Evolutionary conservation across 92 coral and sea anemone species (phyloP), one percentile per base, ranked within the genome.

Genomic region (Palythoa caribaeorum): DNA sequence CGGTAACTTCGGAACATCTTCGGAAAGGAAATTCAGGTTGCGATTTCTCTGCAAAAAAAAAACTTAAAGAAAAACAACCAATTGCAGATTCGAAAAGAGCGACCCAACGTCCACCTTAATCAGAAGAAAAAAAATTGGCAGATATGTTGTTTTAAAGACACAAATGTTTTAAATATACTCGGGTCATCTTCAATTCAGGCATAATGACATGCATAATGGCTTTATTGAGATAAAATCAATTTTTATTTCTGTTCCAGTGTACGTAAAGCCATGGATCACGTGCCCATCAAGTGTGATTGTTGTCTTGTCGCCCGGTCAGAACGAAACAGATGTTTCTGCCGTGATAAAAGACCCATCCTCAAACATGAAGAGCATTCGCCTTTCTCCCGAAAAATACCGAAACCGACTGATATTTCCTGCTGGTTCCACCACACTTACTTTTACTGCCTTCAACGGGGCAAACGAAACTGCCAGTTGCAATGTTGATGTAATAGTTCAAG

Each of bases 231-330:
- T 28, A 28, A 69, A 10, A 40, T 36, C 3, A 11, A 50, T 20
- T 76, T 1, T 5, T 6, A 2, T 1, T 72, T 53, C 40, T 36
- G 20, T 63, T 80, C 28, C 85, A 80, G 85, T 62, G 11, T 65
- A 80, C 57, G 39, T 13, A 10, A 80, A 80, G n/a, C 85, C 85
- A n/a, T 80, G 85, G 85, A 80, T 80, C 73, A 80, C 85, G 9
- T 80, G 85, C 28, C 85, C 85, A 13, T 60, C 85, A 73, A 80
- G 40, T 28, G 74, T 80, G 38, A 80, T 80, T 47, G 14, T 44
- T 13, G 74, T 65, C 15, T 10, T 80, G 74, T 80, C 73, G 17
- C 74, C 73, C 17, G 39, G 39, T 51, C 85, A 80, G 13, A 63
- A 80, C 1, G 85, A 80, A 19, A 54, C 74, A 11, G 85, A 80